A percentile compares a stretch with the other conserved stretches of the same genome.
These are phyloP conservation scores for Aphelinus certus DNA, from an alignment of 1,140 invertebrate genomes.

Conservation along the genomic window DNA sequence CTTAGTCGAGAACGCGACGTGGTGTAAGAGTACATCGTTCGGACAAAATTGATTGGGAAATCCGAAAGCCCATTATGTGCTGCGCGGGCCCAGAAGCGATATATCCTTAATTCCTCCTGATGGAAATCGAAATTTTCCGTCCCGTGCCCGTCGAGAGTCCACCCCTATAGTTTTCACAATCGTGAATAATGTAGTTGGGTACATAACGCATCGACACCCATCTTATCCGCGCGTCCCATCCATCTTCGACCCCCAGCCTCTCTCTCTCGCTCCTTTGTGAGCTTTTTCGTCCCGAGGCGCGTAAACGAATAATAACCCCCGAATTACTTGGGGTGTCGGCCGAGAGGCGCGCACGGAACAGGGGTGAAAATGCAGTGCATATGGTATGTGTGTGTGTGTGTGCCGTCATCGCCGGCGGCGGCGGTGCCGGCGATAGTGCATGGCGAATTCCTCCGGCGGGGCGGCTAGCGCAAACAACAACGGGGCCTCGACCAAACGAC, in stretches of 20 bases:
- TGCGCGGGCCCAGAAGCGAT: too few relatives aligned
- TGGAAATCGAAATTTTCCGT: too few relatives aligned
- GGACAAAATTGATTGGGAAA: too few relatives aligned
- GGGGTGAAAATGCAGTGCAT: slow-evolving; percentile 41
- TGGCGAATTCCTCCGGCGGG: slow-evolving; percentile 43
- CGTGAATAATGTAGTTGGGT: too few relatives aligned
- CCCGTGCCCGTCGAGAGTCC: neutral
- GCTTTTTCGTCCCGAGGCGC: slow-evolving; percentile 14
- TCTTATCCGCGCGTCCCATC: neutral
- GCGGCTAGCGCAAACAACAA: slow-evolving; percentile 46
- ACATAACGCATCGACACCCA: neutral
- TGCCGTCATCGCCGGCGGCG: too few relatives aligned
- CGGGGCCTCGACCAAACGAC: slow-evolving; percentile 43
- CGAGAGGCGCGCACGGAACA: slow-evolving; percentile 15
- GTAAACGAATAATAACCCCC: slow-evolving; percentile 61
- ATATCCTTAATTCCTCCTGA: too few relatives aligned
- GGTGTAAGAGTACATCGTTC: too few relatives aligned
- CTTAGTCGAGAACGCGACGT: too few relatives aligned
- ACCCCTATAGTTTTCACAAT: too few relatives aligned
- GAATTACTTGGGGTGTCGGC: slow-evolving; percentile 48
- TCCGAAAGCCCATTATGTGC: too few relatives aligned
- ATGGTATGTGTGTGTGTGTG: neutral
- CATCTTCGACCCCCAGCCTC: neutral
- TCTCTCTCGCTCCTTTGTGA: neutral
- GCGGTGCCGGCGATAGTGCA: too few relatives aligned